Base-by-base conservation (phyloP, 1,140 invertebrate species). In the Melipona quadrifasciata region DNA sequence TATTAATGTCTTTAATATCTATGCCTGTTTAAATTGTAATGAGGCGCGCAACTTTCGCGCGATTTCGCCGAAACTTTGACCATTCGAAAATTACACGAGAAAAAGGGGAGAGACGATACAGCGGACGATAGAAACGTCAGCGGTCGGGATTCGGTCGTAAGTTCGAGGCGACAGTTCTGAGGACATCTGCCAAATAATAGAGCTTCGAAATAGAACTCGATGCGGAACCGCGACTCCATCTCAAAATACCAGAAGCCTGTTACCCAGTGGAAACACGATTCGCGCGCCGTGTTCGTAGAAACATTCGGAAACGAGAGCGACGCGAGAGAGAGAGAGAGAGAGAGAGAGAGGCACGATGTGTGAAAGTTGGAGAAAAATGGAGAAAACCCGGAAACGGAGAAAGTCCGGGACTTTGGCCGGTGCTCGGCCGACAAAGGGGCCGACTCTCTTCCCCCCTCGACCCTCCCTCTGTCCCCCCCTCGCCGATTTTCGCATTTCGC, bases 401-500 rank as follows among this genome's bases (percentile, higher is more conserved):
- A 80, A 84, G 74, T 82, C 83, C 75, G 34, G 57, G 81, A 83
- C 65, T 83, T 51, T 71, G 80, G 68, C 31, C 58, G 70, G 55
- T 21, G 61, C 64, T 31, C 21, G 0, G 51, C 58, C 51, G 82
- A 82, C 85, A 73, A 83, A 88, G 78, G 71, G 6, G 64, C 16
- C 71, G 70, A 70, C 72, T 80, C 80, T 47, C 39, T 39, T 6
- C 5, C 39, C 39, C 39, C 39, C 39, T 31, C 31, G 1, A n/a
- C 31, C 31, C 31, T 31, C 31, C 2, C 39, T n/a, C n/a, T n/a
- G n/a, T n/a, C n/a, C 0, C 39, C 39, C 39, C 0, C 39, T 64
- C 19, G 57, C 47, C 77, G 79, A 87, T 82, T 83, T 89, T 80
- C 68, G 74, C 64, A 90, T 90, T 87, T 82, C 85, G 77, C 79